These are phyloP conservation scores for Poeciliopsis presidionis DNA, from an alignment of 2,797 vertebrate species.

Conservation along the genomic window DNA sequence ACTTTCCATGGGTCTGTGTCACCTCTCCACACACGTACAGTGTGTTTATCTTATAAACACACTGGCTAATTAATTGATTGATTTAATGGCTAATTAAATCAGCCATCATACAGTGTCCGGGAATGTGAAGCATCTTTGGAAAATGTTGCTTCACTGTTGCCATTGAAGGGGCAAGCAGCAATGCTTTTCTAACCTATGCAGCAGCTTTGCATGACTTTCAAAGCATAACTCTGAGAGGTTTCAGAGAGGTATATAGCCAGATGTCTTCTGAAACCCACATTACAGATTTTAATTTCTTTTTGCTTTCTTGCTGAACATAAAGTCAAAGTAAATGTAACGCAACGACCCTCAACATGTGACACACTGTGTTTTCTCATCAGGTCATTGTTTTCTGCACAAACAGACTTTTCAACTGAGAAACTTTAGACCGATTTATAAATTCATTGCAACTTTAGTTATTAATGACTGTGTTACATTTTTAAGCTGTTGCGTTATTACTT, in stretches of 20 bases:
- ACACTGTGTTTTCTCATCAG: background rate
- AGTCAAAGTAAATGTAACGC: background rate
- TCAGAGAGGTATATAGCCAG: background rate
- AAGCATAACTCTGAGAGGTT: background rate
- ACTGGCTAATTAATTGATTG: no score
- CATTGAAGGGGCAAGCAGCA: background rate
- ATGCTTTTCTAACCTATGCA: constrained; percentile 8
- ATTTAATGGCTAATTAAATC: constrained; percentile 30
- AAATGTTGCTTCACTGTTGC: background rate
- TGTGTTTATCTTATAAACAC: constrained; percentile 39
- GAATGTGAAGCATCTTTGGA: background rate
- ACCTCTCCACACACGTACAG: constrained; percentile 41
- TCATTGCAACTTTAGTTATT: background rate
- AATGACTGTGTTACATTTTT: background rate
- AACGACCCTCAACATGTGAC: background rate
- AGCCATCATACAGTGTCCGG: constrained; percentile 11
- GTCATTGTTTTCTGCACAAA: background rate
- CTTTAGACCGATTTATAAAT: background rate
- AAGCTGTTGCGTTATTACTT: background rate
- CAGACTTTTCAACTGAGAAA: background rate
- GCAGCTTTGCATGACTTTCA: constrained; percentile 3
- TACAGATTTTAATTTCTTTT: background rate
- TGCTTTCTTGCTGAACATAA: background rate
- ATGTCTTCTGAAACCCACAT: background rate
- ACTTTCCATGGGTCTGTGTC: constrained; percentile 49